Evolutionary conservation across 2,113 vertebrate species (phyloP), one percentile per base, ranked within the genome.

Genomic region (Choloepus hoffmanni): DNA sequence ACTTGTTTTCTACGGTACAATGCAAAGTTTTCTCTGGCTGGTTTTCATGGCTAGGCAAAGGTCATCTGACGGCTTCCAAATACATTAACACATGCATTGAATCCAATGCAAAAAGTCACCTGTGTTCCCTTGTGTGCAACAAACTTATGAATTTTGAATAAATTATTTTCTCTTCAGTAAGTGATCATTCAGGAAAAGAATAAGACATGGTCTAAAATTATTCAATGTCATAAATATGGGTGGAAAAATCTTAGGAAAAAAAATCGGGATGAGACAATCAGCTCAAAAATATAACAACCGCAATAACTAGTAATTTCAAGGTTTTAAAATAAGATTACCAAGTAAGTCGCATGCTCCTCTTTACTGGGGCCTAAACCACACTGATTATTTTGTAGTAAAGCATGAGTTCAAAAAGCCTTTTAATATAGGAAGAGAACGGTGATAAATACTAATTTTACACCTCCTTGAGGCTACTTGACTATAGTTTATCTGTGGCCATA

Each of bases 121-220:
- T 76, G 19, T 62, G 28, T 55, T 83, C 63, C 13, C 76, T 76
- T 43, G 63, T 50, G n/a, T 45, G 55, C 55, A 74, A 86, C 40
- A 78, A 83, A 88, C 10, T 83, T 65, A 30, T 70, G 53, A 93
- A 87, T 58, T 58, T 58, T 58, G 18, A 45, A 58, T 84, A 74
- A 50, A 50, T 63, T 67, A 68, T 89, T 86, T 87, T 90, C 87
- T 84, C 70, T 90, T 43, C 74, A 83, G 7, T 74, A 78, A 88
- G 26, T 45, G 18, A 60, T 82, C 78, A 97, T 50, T 89, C 73
- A 65, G 18, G 60, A 90, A 87, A 24, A 97, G 68, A 78, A 72
- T 4, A 95, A 95, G 43, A 73, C 21, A 90, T 50, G 18, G 67
- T 82, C 72, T 96, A 79, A 55, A 93, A 77, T 19, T 70, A 18